These are phyloP conservation scores for Halocynthia aurantium DNA, from an alignment of 23 tunicate species.

Conservation along the genomic window DNA sequence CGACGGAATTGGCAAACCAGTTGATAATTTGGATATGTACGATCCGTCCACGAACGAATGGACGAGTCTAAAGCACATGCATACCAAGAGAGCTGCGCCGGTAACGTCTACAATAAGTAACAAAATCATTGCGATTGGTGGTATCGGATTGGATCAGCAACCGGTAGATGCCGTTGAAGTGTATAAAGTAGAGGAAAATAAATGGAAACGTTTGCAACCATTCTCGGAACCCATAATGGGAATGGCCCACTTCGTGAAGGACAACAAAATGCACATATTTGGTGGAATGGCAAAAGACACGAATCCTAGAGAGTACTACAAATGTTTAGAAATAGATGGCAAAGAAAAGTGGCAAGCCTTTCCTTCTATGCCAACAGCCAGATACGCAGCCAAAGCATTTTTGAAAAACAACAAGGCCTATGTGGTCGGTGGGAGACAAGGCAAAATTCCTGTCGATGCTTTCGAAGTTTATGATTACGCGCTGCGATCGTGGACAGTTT, in stretches of 20 bases:
- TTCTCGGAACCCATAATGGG: conserved; percentile 92
- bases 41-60: conserved; percentile 46
- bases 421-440: conserved; percentile 80
- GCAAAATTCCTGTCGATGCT: conserved; percentile 76
- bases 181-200: conserved; percentile 48
- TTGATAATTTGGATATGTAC: conserved; percentile 63
- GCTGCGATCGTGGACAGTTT: conserved; percentile 39
- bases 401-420: conserved; percentile 53
- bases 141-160: conserved; percentile 71
- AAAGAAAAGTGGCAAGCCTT: conserved; percentile 86
- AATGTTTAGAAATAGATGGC: conserved; percentile 65
- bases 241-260: conserved; percentile 61
- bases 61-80: conserved; percentile 74
- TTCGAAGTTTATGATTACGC: conserved; percentile 81
- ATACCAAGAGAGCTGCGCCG: conserved; percentile 92
- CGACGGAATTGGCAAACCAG: conserved; percentile 81
- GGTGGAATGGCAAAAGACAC: conserved; percentile 95
- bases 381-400: conserved; percentile 78
- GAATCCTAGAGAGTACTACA: conserved; percentile 85
- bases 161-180: conserved; percentile 93
- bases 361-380: conserved; percentile 83
- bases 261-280: conserved; percentile 62
- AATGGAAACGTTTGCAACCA: conserved; percentile 69
- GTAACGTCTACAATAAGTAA: conserved; percentile 43
- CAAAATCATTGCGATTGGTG: conserved; percentile 83